phyloP scores from a whole-genome alignment of 2,113 vertebrate species.

The Gavialis gangeticus region DNA sequence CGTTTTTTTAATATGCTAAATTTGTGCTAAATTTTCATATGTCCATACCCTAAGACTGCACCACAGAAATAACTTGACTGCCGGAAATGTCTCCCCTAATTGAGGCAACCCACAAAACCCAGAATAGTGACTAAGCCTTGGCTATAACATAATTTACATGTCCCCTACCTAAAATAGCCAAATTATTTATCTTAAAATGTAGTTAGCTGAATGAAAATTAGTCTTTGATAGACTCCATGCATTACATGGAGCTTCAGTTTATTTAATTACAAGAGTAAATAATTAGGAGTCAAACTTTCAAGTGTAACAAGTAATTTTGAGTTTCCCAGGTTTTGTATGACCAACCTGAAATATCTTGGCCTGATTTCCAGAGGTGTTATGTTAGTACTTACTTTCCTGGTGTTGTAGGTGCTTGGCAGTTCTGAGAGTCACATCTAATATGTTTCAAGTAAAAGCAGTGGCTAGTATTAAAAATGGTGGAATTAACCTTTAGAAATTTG shows the following conservation, averaged over 20 bases:
- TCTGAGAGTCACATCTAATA: not conserved
- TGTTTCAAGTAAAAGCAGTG: not conserved
- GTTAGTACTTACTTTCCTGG: not conserved
- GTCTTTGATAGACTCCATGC: not conserved
- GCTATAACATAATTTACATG: not conserved
- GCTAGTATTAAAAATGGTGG: not conserved
- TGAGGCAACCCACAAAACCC: not conserved
- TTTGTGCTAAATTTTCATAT: too few species aligned
- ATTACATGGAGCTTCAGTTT: not conserved
- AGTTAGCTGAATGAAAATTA: not conserved
- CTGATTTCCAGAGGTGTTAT: not conserved
- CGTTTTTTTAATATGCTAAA: too few species aligned
- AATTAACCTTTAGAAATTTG: not conserved
- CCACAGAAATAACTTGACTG: not conserved
- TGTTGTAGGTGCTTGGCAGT: not conserved
- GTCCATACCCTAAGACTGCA: too few species aligned
- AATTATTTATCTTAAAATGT: not conserved
- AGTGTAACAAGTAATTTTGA: not conserved
- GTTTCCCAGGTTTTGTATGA: not conserved
- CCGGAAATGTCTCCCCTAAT: not conserved
- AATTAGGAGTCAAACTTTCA: not conserved
- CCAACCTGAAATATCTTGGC: not conserved
- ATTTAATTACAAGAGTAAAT: not conserved
- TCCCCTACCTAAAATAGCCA: not conserved
- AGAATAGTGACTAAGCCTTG: not conserved